Percentiles rank a stretch among this genome's conserved stretches.
phyloP scores from a whole-genome alignment of 2,797 vertebrate species.

The Furcifer pardalis region DNA sequence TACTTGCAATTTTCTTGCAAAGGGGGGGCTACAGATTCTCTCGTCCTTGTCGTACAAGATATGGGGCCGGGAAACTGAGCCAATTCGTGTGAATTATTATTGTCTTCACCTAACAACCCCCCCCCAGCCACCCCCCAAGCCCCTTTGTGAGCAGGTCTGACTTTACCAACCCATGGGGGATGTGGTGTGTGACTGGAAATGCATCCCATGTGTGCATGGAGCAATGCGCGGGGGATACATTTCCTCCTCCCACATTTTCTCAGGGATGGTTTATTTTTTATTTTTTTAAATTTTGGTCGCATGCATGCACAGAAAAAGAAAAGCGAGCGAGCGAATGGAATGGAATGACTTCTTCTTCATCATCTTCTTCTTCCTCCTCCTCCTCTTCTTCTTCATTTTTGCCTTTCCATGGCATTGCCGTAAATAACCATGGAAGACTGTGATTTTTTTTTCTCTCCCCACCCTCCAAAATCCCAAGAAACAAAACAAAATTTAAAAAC shows the following conservation, averaged over 20 bases:
- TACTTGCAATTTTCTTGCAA: no score
- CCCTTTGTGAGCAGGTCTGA: constrained; percentile 71
- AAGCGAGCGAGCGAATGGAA: constrained; percentile 84
- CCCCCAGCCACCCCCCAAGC: constrained; percentile 33
- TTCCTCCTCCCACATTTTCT: constrained; percentile 76
- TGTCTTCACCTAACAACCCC: no score
- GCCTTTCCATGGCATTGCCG: constrained; percentile 71
- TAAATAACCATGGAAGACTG: constrained; percentile 74
- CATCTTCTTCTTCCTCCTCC: neutral
- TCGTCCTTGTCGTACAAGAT: no score
- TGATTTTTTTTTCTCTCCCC: no score
- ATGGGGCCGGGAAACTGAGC: constrained; percentile 53
- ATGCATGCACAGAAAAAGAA: constrained; percentile 81
- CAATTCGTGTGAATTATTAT: constrained; percentile 50
- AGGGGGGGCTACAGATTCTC: no score
- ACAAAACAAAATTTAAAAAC: constrained; percentile 38
- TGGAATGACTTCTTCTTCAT: constrained; percentile 57
- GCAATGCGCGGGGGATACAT: constrained; percentile 74
- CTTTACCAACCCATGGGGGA: constrained; percentile 67
- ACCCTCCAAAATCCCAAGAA: constrained; percentile 59
- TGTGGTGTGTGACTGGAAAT: constrained; percentile 82
- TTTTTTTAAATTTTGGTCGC: constrained; percentile 76
- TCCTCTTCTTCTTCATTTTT: constrained; percentile 33
- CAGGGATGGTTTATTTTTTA: constrained; percentile 82
- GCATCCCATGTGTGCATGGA: constrained; percentile 87